Percentiles rank a stretch among this genome's conserved stretches.
Evolutionary conservation across 1,140 invertebrate genomes (phyloP).

Genomic region (Sarcophaga bullata): DNA sequence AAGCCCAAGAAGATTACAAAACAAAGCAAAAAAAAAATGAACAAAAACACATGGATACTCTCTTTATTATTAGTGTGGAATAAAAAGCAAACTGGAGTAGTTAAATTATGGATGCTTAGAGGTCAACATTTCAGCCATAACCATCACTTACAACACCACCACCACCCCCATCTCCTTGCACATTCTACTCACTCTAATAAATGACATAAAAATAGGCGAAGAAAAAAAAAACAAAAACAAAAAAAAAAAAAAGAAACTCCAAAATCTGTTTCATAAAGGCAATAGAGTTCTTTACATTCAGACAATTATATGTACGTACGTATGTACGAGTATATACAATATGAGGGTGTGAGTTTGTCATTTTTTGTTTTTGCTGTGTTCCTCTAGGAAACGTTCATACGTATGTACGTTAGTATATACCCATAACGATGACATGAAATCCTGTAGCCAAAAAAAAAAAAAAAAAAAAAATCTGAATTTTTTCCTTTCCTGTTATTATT

Average conservation of each 20-base stretch:
- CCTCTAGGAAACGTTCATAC: too few species aligned
- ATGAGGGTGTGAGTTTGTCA: too few species aligned
- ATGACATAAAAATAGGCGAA: conserved; percentile 1
- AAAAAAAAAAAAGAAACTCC: not conserved
- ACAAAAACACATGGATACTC: not conserved
- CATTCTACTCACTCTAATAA: not conserved
- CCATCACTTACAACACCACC: conserved; percentile 3
- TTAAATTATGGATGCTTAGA: conserved; percentile 22
- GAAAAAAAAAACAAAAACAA: not conserved
- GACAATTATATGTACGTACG: too few species aligned
- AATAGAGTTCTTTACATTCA: too few species aligned
- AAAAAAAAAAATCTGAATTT: not conserved
- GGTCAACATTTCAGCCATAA: not conserved
- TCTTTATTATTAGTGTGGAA: too few species aligned
- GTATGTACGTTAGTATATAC: too few species aligned
- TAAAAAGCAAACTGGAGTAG: conserved; percentile 21
- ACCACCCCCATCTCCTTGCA: not conserved
- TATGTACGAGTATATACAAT: too few species aligned
- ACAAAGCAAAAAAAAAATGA: not conserved
- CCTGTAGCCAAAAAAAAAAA: too few species aligned
- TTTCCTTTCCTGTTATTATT: not conserved
- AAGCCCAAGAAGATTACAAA: not conserved
- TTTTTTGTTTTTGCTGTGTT: too few species aligned
- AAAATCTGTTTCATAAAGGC: too few species aligned
- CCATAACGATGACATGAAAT: conserved; percentile 3